Conservation (phyloP, 2,888 invertebrate genomes). For the Heliconius ethilla region DNA sequence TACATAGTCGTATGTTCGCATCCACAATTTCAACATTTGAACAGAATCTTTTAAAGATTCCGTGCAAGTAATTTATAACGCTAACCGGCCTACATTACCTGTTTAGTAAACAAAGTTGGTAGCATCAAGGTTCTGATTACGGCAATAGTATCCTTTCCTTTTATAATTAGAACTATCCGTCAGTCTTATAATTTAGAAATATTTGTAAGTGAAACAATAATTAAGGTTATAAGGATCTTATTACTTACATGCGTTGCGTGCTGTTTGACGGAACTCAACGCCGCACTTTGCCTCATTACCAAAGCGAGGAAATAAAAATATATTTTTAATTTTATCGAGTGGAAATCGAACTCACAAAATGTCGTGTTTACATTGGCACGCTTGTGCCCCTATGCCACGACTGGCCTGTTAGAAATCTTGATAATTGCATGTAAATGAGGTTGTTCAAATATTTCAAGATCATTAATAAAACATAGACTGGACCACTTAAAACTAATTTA, state of each 20-base stretch:
- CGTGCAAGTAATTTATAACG: conserved; percentile 12
- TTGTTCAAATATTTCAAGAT: no score
- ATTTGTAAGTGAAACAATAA: neutral
- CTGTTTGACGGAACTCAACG: no score
- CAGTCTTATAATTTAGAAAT: neutral
- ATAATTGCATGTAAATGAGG: no score
- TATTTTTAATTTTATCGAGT: no score
- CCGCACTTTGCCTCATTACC: no score
- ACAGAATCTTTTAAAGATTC: conserved; percentile 13
- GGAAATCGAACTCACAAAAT: no score
- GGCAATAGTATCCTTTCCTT: conserved; percentile 27
- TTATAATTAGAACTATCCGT: conserved; percentile 19
- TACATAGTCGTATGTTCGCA: neutral
- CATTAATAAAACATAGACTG: conserved; percentile 9
- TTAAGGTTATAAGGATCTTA: neutral
- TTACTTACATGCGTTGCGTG: no score
- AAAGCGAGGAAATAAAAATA: no score
- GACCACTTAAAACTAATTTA: conserved; percentile 1
- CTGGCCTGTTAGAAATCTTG: no score
- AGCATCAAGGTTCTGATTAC: conserved; percentile 31
- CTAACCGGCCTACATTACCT: conserved; percentile 30
- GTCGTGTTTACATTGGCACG: no score
- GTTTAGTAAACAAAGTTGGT: conserved; percentile 27
- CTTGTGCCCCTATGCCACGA: no score
- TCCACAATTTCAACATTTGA: neutral